Evolutionary conservation across 2,797 vertebrate genomes (phyloP).

Genomic region (Rhinella marina): DNA sequence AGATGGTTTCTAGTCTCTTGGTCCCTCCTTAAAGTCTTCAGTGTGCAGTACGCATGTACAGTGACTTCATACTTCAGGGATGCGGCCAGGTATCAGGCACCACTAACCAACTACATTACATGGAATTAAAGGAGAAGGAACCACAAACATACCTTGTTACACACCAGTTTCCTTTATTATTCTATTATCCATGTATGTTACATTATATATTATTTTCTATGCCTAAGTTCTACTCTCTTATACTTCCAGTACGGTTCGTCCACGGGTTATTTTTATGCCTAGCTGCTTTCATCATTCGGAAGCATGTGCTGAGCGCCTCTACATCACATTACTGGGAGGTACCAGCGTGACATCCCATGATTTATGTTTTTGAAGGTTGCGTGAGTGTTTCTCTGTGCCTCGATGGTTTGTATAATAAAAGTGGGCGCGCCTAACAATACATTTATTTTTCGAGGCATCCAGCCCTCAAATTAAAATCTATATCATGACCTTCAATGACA

Average conservation of each 20-base stretch:
- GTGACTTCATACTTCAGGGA: no score
- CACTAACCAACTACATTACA: no score
- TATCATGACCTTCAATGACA: conserved; percentile 31
- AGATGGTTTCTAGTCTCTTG: no score
- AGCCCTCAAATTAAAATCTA: conserved; percentile 51
- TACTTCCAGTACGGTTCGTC: background rate
- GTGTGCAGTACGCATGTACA: no score
- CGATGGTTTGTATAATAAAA: conserved; percentile 9
- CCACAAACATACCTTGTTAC: background rate
- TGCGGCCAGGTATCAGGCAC: no score
- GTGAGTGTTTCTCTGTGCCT: background rate
- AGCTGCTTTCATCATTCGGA: background rate
- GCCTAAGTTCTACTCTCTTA: background rate
- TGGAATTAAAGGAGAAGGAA: no score
- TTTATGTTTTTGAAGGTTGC: conserved; percentile 8
- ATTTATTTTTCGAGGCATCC: conserved; percentile 35
- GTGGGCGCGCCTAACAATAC: conserved; percentile 11
- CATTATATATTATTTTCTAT: background rate
- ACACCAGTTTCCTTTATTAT: background rate
- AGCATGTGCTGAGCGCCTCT: background rate
- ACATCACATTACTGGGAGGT: background rate
- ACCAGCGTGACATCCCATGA: background rate
- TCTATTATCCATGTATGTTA: background rate
- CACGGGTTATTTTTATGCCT: background rate
- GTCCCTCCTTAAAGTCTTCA: no score